phyloP scores from a whole-genome alignment of 2,797 vertebrate species.

The Etheostoma nigrum region DNA sequence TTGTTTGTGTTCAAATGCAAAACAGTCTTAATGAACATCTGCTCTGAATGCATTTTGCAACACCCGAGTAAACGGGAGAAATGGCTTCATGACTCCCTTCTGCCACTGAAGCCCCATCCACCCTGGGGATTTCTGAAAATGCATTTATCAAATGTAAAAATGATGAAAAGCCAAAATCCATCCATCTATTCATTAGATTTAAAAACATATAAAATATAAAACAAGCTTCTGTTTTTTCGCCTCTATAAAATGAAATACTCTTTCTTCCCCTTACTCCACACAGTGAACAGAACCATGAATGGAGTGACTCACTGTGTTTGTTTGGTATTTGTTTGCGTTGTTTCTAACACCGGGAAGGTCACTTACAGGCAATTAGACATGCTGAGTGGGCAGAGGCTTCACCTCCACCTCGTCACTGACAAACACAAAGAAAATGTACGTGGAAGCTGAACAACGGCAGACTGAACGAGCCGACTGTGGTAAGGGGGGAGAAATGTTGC shows the following conservation, averaged over 20 bases:
- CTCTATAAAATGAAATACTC: not conserved
- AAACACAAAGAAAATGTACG: slow-evolving; percentile 56
- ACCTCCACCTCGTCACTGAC: slow-evolving; percentile 67
- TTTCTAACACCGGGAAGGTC: slow-evolving; percentile 71
- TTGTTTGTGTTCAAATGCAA: slow-evolving; percentile 32
- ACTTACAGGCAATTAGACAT: slow-evolving; percentile 82
- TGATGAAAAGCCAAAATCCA: slow-evolving; percentile 9
- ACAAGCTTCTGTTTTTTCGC: slow-evolving; percentile 1
- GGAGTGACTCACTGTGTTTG: slow-evolving; percentile 76
- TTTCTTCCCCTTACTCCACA: slow-evolving; percentile 8
- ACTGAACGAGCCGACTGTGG: slow-evolving; percentile 3
- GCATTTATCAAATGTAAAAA: slow-evolving; percentile 41
- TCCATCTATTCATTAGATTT: slow-evolving; percentile 21
- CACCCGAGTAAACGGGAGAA: slow-evolving; percentile 58
- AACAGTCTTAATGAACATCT: slow-evolving; percentile 34
- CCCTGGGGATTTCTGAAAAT: slow-evolving; percentile 34
- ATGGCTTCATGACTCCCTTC: slow-evolving; percentile 54
- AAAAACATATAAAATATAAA: slow-evolving; percentile 17
- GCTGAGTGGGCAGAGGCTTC: slow-evolving; percentile 77
- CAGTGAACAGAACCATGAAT: slow-evolving; percentile 43
- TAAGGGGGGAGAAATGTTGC: not conserved
- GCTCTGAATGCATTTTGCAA: slow-evolving; percentile 29
- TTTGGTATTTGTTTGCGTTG: slow-evolving; percentile 76
- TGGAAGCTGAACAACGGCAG: slow-evolving; percentile 33
- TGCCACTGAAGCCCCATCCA: slow-evolving; percentile 16